Evolutionary conservation across 1,140 invertebrate genomes (phyloP).

Genomic region (Calycopis cecrops): DNA sequence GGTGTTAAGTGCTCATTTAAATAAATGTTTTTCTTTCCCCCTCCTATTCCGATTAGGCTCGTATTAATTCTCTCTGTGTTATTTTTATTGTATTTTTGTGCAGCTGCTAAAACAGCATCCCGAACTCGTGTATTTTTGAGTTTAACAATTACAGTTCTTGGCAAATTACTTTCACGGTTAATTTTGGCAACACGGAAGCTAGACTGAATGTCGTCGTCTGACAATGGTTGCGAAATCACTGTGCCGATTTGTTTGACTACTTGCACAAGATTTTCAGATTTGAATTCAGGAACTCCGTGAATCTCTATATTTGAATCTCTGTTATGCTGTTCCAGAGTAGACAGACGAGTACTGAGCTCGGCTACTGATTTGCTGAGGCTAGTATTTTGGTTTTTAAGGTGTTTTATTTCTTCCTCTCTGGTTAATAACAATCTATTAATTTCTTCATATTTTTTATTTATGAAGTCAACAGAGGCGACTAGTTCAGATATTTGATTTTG

Average conservation of each 20-base stretch:
- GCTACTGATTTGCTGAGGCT: neutral
- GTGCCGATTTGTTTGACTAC: neutral
- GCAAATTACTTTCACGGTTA: too few relatives aligned
- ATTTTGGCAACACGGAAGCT: too few relatives aligned
- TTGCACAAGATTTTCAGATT: conserved; percentile 1
- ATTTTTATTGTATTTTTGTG: conserved; percentile 4
- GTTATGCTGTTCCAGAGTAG: neutral
- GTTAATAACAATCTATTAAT: neutral
- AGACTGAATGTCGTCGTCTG: too few relatives aligned
- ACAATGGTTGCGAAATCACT: neutral
- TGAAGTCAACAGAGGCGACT: neutral
- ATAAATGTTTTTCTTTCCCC: conserved; percentile 13
- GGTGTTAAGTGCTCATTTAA: conserved; percentile 21
- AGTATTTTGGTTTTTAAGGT: neutral
- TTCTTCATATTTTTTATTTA: conserved; percentile 1
- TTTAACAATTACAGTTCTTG: too few relatives aligned
- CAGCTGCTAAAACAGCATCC: conserved; percentile 2
- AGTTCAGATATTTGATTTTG: neutral
- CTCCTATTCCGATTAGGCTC: neutral
- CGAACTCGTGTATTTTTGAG: neutral
- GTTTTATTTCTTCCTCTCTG: neutral
- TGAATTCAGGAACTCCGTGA: conserved; percentile 2
- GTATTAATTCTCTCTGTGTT: too few relatives aligned
- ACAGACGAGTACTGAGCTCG: neutral
- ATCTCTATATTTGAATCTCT: neutral